Evolutionary conservation across 2,113 vertebrate species (phyloP), one percentile per base, ranked within the genome.

Genomic region (Lichenostomus cassidix): DNA sequence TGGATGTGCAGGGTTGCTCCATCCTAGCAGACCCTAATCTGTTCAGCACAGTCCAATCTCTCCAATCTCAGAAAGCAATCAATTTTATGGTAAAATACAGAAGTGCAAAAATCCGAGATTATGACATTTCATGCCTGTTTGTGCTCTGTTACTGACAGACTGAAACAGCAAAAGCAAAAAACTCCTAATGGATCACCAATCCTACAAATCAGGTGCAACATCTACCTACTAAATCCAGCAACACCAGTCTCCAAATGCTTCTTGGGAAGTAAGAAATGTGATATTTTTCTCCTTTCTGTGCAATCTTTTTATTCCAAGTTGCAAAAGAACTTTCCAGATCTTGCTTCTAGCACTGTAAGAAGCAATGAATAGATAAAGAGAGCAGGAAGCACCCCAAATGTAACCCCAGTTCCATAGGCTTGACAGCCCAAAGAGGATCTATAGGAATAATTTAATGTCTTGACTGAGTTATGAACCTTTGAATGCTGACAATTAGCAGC

Each of bases 51-150:
- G 69, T 28, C 69, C 64, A 89, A 3, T 37, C 65, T 71, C 71
- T 86, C 59, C 81, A 73, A 69, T n/a, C 41, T 62, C 76, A 90
- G 59, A 89, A 77, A 77, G 50, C 37, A 83, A 75, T 15, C 59
- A 44, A 94, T 92, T 94, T 95, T 89, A 92, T 83, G 89, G 80
- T 37, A 95, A 94, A 90, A 86, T 58, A 80, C 0, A 64, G 41
- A 14, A 83, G 59, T 74, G 59, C 22, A 62, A 90, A 77, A 83
- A 74, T 53, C 12, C 49, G 59, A 87, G 58, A 75, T 85, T 52
- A 37, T 65, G 70, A 64, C 22, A 58, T 85, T 95, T 93, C 89
- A n/a, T 79, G 53, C 63, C 17, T 63, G 31, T 44, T 93, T 71
- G 60, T 1, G 33, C 41, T 93, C 31, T 37, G 56, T 74, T 91